Conservation (phyloP, 2,797 vertebrate species). For the Myotis daubentonii region DNA sequence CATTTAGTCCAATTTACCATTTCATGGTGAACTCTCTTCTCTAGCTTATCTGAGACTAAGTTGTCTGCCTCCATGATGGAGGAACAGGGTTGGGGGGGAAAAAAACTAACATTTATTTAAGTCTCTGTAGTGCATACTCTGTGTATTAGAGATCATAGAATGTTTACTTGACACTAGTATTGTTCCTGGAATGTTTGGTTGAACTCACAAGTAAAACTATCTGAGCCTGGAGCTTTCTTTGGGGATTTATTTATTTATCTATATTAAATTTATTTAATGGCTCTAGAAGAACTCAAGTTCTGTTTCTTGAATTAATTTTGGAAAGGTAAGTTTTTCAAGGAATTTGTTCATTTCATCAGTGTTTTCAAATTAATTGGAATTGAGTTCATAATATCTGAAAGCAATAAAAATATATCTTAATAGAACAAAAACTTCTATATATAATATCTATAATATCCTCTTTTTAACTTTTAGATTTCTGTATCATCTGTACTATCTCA, state of each 20-base stretch:
- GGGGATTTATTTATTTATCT: neutral
- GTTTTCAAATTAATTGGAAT: neutral
- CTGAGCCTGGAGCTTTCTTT: neutral
- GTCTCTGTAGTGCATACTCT: neutral
- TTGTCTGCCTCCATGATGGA: neutral
- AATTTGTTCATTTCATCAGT: neutral
- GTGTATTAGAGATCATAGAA: no score
- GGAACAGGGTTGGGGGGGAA: neutral
- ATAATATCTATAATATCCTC: neutral
- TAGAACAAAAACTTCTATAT: no score
- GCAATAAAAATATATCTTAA: no score
- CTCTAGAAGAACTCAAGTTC: neutral
- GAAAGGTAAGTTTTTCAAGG: neutral
- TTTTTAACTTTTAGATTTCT: neutral
- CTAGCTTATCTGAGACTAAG: neutral
- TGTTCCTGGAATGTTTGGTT: slow-evolving; percentile 23
- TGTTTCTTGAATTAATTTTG: neutral
- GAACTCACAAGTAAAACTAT: neutral
- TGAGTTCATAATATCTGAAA: neutral
- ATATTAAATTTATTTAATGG: neutral
- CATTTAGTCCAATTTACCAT: neutral
- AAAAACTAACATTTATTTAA: neutral
- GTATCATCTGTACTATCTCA: neutral
- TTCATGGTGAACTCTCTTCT: neutral
- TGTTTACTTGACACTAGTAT: neutral